These are phyloP conservation scores for Armadillidium nasatum DNA, from an alignment of 1,140 invertebrate genomes.

Conservation along the genomic window DNA sequence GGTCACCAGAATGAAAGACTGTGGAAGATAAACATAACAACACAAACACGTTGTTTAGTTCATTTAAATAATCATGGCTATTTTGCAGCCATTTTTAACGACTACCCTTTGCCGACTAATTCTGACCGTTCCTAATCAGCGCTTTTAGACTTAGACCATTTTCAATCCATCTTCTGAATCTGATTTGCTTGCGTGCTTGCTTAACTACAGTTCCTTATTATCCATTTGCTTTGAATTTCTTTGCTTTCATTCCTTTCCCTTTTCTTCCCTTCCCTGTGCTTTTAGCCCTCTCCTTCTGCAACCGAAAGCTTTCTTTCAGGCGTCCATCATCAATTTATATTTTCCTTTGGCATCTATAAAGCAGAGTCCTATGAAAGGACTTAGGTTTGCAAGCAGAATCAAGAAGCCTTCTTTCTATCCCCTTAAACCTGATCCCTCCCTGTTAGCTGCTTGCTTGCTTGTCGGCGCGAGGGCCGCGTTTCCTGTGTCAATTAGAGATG, in stretches of 20 bases:
- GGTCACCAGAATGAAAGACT: no score
- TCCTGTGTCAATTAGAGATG: conserved; percentile 2
- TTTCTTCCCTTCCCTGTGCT: neutral
- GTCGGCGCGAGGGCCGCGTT: neutral
- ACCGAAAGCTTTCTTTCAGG: neutral
- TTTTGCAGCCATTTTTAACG: no score
- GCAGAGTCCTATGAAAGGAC: neutral
- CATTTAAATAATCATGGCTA: no score
- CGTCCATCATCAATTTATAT: neutral
- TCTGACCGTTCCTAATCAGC: neutral
- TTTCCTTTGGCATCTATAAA: neutral
- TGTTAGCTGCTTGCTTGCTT: neutral
- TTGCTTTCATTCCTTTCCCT: neutral
- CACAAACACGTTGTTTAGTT: no score
- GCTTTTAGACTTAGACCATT: neutral
- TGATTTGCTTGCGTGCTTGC: conserved; percentile 6
- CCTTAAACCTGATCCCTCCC: neutral
- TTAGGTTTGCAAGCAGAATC: neutral
- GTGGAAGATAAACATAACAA: no score
- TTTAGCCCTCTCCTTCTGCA: neutral
- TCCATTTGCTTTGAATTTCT: neutral
- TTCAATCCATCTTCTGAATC: neutral
- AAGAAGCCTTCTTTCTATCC: neutral
- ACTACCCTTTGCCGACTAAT: neutral
- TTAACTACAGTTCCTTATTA: neutral